Conservation (phyloP, 1,140 invertebrate species). For the Orchestia grillus region DNA sequence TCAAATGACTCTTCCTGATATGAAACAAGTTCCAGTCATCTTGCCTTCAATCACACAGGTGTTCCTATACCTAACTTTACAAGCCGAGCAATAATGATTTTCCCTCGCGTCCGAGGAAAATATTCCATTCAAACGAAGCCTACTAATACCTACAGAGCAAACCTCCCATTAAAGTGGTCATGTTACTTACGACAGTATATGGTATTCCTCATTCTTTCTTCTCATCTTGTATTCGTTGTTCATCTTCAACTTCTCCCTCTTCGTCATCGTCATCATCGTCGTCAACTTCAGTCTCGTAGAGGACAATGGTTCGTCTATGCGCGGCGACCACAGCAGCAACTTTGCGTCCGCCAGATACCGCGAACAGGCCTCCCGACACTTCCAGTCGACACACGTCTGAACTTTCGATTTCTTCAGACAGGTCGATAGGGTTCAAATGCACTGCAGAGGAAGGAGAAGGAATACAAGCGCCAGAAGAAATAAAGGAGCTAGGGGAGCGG, state of each 20-base stretch:
- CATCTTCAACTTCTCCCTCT: conserved; percentile 71
- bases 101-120: too few species aligned
- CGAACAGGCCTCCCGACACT: conserved; percentile 73
- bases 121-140: neutral
- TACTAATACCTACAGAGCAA: neutral
- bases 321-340: conserved; percentile 88
- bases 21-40: neutral
- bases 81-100: too few species aligned
- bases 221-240: conserved; percentile 27
- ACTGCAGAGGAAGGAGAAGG: neutral
- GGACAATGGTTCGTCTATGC: conserved; percentile 82
- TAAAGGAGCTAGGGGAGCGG: conserved; percentile 57
- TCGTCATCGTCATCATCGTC: conserved; percentile 86
- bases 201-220: neutral
- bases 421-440: conserved; percentile 66
- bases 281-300: conserved; percentile 93
- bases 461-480: neutral
- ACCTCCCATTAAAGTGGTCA: too few species aligned
- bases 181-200: neutral
- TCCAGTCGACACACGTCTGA: conserved; percentile 71
- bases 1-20: neutral
- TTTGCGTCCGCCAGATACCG: conserved; percentile 89
- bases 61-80: neutral
- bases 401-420: conserved; percentile 68
- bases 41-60: neutral